Evolutionary conservation across 2,888 invertebrate species (phyloP).

Genomic region (Tetrapedia diversipes): DNA sequence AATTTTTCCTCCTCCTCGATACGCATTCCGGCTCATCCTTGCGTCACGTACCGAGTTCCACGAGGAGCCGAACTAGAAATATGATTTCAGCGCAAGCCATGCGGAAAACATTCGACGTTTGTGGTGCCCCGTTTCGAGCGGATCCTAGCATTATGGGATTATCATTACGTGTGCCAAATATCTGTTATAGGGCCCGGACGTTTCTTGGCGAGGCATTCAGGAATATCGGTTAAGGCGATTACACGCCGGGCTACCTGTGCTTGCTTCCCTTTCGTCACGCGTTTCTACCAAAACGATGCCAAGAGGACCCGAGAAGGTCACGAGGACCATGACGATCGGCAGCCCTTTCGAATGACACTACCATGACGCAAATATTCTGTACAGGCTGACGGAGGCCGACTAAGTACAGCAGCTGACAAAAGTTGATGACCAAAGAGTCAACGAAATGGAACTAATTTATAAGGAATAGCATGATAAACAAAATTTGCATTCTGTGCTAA

Average conservation of each 20-base stretch:
- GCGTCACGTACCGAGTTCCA: conserved; percentile 12
- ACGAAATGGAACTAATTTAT: no score
- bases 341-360: background rate
- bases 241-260: conserved; percentile 60
- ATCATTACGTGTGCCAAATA: conserved; percentile 68
- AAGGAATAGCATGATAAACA: no score
- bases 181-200: conserved; percentile 53
- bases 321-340: background rate
- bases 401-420: no score
- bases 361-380: background rate
- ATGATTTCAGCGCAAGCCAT: conserved; percentile 59
- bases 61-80: conserved; percentile 53
- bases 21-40: conserved; percentile 18
- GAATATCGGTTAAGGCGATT: conserved; percentile 69
- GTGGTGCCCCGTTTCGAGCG: conserved; percentile 57
- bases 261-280: conserved; percentile 49
- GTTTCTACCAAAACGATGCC: conserved; percentile 44
- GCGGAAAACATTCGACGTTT: conserved; percentile 67
- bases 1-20: conserved; percentile 23
- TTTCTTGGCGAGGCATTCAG: conserved; percentile 53
- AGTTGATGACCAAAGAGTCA: no score
- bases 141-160: conserved; percentile 70
- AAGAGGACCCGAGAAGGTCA: conserved; percentile 14
- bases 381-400: no score
- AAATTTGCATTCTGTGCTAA: no score